A percentile compares a stretch with the other conserved stretches of the same genome.
These are phyloP conservation scores for Gadopsis marmoratus DNA, from an alignment of 2,797 vertebrate genomes.

Conservation along the genomic window DNA sequence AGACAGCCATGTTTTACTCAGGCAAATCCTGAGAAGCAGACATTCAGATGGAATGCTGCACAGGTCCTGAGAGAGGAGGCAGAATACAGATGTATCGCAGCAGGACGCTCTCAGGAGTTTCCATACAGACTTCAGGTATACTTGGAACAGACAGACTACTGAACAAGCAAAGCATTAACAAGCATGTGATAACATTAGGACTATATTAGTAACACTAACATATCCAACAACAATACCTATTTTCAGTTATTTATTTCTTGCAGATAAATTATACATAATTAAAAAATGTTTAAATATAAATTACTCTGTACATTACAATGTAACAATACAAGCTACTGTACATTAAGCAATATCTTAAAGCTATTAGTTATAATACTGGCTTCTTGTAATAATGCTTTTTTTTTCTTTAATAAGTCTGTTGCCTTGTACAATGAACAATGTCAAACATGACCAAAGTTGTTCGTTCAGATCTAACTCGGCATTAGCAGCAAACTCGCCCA, in stretches of 20 bases:
- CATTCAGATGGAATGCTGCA: constrained; percentile 57
- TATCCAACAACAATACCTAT: neutral
- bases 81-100: constrained; percentile 59
- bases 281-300: neutral
- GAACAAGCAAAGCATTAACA: neutral
- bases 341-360: constrained; percentile 1
- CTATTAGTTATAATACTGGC: constrained; percentile 2
- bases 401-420: constrained; percentile 24
- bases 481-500: constrained; percentile 50
- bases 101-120: constrained; percentile 32
- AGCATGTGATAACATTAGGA: neutral
- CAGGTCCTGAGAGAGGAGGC: constrained; percentile 56
- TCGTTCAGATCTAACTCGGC: constrained; percentile 29
- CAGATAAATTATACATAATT: neutral
- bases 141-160: constrained; percentile 5
- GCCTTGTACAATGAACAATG: constrained; percentile 39
- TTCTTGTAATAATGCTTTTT: neutral
- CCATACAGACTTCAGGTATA: constrained; percentile 35
- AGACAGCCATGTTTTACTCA: constrained; percentile 59
- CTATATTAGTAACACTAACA: neutral
- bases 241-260: neutral
- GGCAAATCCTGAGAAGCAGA: constrained; percentile 51
- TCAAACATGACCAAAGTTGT: constrained; percentile 9
- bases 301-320: no score
- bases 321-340: no score